Conservation (phyloP, 2,113 vertebrate genomes). For the Sinocyclocheilus rhinocerous region DNA sequence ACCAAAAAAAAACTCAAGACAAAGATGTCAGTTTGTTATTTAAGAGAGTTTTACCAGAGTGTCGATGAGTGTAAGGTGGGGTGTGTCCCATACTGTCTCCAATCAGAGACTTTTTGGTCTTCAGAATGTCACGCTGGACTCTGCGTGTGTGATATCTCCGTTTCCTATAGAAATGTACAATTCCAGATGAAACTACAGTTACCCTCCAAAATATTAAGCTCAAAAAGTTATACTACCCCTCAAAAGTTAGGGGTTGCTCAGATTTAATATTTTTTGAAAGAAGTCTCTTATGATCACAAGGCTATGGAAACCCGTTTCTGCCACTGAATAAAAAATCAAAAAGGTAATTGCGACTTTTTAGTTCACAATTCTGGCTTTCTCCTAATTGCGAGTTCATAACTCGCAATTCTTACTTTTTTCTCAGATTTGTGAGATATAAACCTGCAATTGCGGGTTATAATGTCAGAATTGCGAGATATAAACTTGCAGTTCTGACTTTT, state of each 20-base stretch:
- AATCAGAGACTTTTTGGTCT: conserved; percentile 89
- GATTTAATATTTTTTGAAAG: background rate
- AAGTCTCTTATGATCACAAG: background rate
- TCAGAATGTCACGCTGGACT: conserved; percentile 91
- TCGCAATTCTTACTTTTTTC: no score
- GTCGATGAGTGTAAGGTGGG: conserved; percentile 89
- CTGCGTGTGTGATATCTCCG: conserved; percentile 89
- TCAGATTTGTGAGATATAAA: no score
- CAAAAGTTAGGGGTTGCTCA: background rate
- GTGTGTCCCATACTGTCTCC: conserved; percentile 93
- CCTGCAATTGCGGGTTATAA: no score
- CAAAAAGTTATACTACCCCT: background rate
- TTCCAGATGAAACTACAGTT: background rate
- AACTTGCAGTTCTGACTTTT: no score
- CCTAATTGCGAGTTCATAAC: no score
- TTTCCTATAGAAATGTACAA: conserved; percentile 79
- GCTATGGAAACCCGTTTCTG: no score
- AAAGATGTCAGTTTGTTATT: no score
- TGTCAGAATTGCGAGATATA: no score
- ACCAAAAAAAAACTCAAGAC: background rate
- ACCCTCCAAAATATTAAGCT: background rate
- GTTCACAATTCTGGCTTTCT: no score
- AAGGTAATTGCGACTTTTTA: no score
- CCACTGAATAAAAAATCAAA: no score
- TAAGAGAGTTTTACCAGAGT: conserved; percentile 80